These are phyloP conservation scores for Chymomyza fuscimana DNA, from an alignment of 2,888 invertebrate species.

Conservation along the genomic window DNA sequence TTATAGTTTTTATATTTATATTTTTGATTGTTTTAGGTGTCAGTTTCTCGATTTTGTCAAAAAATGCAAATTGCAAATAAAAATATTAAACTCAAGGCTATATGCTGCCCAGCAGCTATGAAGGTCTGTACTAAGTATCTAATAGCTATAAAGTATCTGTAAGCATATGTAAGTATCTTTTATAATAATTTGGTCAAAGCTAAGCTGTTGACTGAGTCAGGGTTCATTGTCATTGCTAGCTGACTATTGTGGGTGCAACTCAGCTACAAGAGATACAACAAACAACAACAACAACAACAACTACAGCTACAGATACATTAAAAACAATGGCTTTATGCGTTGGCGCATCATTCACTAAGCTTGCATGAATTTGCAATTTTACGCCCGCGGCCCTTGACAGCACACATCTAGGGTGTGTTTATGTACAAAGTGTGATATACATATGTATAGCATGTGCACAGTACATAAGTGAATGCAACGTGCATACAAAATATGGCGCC, in stretches of 20 bases:
- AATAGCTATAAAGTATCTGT: neutral
- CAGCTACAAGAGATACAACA: neutral
- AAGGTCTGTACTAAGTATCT: neutral
- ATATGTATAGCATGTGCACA: slow-evolving; percentile 16
- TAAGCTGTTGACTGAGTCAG: neutral
- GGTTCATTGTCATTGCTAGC: slow-evolving; percentile 8
- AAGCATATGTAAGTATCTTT: neutral
- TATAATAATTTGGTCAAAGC: slow-evolving; percentile 2
- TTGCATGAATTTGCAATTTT: slow-evolving; percentile 44
- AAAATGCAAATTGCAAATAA: slow-evolving; percentile 3
- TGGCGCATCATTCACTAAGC: slow-evolving; percentile 7
- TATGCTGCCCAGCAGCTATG: slow-evolving; percentile 3
- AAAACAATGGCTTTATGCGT: slow-evolving; percentile 3
- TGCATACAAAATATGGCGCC: neutral
- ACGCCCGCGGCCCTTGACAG: slow-evolving; percentile 21
- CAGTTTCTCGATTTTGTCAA: neutral
- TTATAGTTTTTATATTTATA: neutral
- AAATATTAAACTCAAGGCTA: neutral
- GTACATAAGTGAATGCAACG: neutral
- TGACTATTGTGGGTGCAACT: neutral
- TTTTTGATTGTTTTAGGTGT: neutral
- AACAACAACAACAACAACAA: neutral
- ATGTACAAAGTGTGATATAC: neutral
- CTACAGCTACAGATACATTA: neutral
- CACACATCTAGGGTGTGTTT: neutral